Base-by-base conservation (phyloP, 1,140 invertebrate genomes). In the Apolygus lucorum region DNA sequence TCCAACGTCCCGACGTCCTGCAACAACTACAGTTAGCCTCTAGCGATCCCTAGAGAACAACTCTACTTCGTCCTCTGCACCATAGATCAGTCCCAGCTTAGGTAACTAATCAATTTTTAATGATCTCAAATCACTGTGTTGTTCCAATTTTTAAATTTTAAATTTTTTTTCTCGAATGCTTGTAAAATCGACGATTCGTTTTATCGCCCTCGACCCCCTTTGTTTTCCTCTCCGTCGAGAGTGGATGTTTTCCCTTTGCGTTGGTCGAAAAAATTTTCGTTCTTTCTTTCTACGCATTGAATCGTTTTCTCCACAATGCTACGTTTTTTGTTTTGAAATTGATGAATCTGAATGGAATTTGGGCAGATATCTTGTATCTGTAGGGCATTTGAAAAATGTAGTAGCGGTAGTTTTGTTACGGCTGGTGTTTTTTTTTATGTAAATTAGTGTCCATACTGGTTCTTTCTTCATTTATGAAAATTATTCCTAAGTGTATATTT, bases 1-100 rank as follows among this genome's bases (percentile, higher is more conserved):
- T 26, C 14, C 49, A 62, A 54, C 52, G 67, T 66, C 24, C 52
- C 49, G 28, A 52, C 52, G 34, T 68, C 34, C 14, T 25, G 22
- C 34, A 54, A 68, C 22, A 68, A 52, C 34, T 70, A 34, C 66
- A 71, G 70, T 71, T 71, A 71, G 70, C 70, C 64, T 52, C 21
- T 59, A 49, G 59, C 70, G 52, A 42, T 22, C 63, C 64, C 64
- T 66, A 66, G 28, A 34, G 28, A 67, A 52, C 42, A 66, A 22
- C 34, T 70, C 25, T 70, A 54, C 29, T 63, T 70, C 24, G 63
- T 67, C 65, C 28, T 70, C 25, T 70, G 64, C 64, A 67, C 69
- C 52, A 11, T 70, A 24, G 63, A 52, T 28, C 69, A 67, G 52
- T 63, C 69, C 27, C 21, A 29, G 26, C 52, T 64, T 28, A 67